phyloP scores from a whole-genome alignment of 2,888 invertebrate species.

The Polymixis lichenea region DNA sequence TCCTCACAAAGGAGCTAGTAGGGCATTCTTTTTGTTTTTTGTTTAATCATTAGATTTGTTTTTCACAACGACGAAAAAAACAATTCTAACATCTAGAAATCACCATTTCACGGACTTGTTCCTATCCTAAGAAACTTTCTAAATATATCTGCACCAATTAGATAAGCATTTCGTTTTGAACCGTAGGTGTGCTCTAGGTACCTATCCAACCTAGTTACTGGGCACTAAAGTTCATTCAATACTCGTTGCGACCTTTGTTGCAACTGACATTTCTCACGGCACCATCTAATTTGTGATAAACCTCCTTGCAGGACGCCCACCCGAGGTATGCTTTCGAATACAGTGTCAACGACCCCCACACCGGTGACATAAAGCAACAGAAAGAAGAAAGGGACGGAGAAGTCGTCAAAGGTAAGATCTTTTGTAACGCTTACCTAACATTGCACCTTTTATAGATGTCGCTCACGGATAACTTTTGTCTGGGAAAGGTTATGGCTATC shows the following conservation, averaged over 20 bases:
- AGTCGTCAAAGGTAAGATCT: conserved; percentile 91
- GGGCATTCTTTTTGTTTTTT: not conserved
- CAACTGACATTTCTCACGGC: conserved; percentile 76
- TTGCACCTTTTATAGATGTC: not conserved
- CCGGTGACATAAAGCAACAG: conserved; percentile 94
- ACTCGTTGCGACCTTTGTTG: conserved; percentile 70
- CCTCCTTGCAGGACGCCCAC: conserved; percentile 90
- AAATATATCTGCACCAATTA: conserved; percentile 17
- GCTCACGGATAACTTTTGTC: not conserved
- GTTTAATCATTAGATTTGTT: not conserved
- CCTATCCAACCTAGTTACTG: conserved; percentile 51
- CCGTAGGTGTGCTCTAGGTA: conserved; percentile 12
- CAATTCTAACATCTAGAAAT: not conserved
- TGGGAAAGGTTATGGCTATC: not conserved
- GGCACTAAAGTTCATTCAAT: conserved; percentile 64
- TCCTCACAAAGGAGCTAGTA: not conserved
- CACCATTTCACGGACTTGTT: not conserved
- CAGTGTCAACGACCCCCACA: conserved; percentile 93
- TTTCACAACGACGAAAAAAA: not conserved
- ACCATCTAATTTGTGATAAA: conserved; percentile 70
- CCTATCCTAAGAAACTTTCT: not conserved
- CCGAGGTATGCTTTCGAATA: conserved; percentile 94
- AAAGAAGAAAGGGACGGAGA: conserved; percentile 94
- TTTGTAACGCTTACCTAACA: conserved; percentile 18
- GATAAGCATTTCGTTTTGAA: conserved; percentile 24